Percentiles rank a stretch among this genome's conserved stretches.
Evolutionary conservation across 2,113 vertebrate species (phyloP).

Genomic region (Silurus glanis): DNA sequence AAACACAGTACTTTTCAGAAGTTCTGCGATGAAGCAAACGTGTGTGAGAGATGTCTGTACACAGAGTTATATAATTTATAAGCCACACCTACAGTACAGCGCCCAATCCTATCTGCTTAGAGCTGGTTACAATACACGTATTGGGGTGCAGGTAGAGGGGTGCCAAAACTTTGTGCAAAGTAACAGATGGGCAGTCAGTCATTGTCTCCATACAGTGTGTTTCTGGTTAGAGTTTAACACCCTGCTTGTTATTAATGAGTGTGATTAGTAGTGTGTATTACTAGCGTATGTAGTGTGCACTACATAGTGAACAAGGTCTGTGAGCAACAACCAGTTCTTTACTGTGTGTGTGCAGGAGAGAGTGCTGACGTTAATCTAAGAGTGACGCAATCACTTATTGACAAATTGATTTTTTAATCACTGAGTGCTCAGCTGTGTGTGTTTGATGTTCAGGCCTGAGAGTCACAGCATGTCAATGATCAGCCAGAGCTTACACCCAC

Average conservation of each 20-base stretch:
- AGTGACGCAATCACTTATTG: not conserved
- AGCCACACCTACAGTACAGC: not conserved
- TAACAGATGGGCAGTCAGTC: not conserved
- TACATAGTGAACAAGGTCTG: not conserved
- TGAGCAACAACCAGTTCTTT: not conserved
- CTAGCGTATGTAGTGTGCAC: no score
- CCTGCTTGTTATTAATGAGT: not conserved
- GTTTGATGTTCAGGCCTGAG: not conserved
- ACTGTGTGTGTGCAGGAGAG: not conserved
- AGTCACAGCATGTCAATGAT: not conserved
- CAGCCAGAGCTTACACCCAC: not conserved
- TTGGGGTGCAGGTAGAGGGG: not conserved
- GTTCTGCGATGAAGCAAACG: not conserved
- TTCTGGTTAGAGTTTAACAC: not conserved
- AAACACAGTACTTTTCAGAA: conserved; percentile 3
- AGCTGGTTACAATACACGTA: not conserved
- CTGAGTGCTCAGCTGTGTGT: not conserved
- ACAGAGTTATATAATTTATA: not conserved
- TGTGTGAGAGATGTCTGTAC: not conserved
- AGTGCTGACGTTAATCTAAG: not conserved
- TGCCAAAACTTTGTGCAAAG: not conserved
- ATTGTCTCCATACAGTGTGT: not conserved
- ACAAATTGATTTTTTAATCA: not conserved
- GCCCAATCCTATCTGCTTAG: not conserved
- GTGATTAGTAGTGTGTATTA: not conserved